Percentiles rank a stretch among this genome's conserved stretches.
Evolutionary conservation across 2,113 vertebrate species (phyloP).

Genomic region (Mustelus asterias): DNA sequence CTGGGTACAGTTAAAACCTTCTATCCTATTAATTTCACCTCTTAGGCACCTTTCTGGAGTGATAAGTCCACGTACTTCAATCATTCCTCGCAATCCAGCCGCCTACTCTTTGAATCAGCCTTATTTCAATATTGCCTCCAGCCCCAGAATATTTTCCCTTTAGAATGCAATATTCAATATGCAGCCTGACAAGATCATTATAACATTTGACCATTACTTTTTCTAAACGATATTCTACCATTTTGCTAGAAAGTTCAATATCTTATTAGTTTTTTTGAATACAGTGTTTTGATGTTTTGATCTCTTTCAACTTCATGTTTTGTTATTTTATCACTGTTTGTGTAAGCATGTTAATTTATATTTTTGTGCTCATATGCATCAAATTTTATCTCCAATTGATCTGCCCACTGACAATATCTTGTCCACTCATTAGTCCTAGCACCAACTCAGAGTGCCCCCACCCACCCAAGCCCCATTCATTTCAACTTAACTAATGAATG

Average conservation of each 20-base stretch:
- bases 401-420: neutral
- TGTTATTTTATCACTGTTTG: neutral
- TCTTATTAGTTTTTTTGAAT: neutral
- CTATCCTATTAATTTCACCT: neutral
- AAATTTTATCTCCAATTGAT: neutral
- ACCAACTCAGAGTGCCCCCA: neutral
- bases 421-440: neutral
- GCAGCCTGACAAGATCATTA: neutral
- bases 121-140: neutral
- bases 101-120: neutral
- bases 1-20: neutral
- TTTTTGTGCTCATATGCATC: neutral
- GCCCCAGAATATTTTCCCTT: neutral
- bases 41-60: neutral
- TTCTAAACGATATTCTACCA: neutral
- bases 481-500: neutral
- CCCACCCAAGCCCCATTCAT: neutral
- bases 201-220: neutral
- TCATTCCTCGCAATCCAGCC: neutral
- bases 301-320: neutral
- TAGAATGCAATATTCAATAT: neutral
- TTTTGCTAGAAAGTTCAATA: neutral
- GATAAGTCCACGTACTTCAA: neutral
- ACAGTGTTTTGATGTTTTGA: neutral
- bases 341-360: neutral